These are phyloP conservation scores for Gallinago media DNA, from an alignment of 2,113 vertebrate genomes.

Conservation along the genomic window DNA sequence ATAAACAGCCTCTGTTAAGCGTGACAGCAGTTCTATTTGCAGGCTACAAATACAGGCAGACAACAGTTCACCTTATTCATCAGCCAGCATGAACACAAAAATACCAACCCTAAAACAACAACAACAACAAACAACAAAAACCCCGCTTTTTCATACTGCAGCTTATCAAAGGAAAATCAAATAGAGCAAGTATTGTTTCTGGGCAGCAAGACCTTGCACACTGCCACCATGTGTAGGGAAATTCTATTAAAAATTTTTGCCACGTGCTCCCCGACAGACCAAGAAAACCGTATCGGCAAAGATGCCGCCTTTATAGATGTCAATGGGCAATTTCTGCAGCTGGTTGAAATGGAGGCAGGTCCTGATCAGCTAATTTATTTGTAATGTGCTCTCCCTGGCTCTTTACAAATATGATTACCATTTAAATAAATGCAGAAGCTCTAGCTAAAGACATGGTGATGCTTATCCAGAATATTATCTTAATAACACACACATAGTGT, in stretches of 20 bases:
- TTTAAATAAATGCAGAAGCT: not conserved
- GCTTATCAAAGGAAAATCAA: not conserved
- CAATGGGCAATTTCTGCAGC: not conserved
- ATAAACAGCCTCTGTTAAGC: not conserved
- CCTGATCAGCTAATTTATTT: not conserved
- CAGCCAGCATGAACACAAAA: not conserved
- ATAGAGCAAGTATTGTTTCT: slow-evolving; percentile 3
- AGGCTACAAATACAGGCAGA: not conserved
- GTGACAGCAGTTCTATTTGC: not conserved
- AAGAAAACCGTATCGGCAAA: not conserved
- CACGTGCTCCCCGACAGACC: not conserved
- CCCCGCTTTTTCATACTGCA: not conserved
- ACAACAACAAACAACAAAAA: not conserved
- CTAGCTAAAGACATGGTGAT: not conserved
- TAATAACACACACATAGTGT: accelerated
- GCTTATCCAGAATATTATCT: not conserved
- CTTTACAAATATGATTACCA: not conserved
- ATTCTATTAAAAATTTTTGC: not conserved
- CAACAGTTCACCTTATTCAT: not conserved
- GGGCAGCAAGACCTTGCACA: not conserved
- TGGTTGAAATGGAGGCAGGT: not conserved
- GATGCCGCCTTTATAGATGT: not conserved
- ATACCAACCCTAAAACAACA: not conserved
- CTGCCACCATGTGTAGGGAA: slow-evolving; percentile 14
- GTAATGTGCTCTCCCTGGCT: not conserved